Evolutionary conservation across 2,797 vertebrate genomes (phyloP), one percentile per base, ranked within the genome.

Genomic region (Simalia tracyae): DNA sequence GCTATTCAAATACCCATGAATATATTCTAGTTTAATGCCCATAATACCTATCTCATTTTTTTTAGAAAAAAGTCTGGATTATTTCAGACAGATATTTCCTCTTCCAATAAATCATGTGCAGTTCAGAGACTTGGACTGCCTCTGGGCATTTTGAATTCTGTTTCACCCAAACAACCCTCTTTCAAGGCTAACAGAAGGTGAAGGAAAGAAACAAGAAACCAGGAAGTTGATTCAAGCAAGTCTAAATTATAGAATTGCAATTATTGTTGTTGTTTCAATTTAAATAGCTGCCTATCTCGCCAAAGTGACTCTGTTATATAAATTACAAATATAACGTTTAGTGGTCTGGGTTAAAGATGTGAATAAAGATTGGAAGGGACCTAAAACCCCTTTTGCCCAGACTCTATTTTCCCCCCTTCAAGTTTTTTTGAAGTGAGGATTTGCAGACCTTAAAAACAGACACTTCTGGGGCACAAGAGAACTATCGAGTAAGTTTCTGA

Each of bases 1-100:
- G 24, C 63, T 87, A 61, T 81, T 91, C 86, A 91, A 28, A 76
- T 88, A 61, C 76, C 76, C 57, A 91, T 87, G 86, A 81, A 76
- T 87, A 54, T 22, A 31, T 87, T 87, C 36, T 31, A 10, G 28
- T 76, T 91, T 87, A 87, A 87, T 76, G 10, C 2, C 66, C 19
- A 59, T 42, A 57, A 76, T 57, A 22, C 46, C 42, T 60, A 19
- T 91, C 86, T 59, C 56, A 50, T 76, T 91, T 76, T 91, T 60
- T 17, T 76, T 42, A 10, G 4, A 42, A 72, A 46, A 87, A 76
- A 85, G 1, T 7, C 76, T 10, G 11, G 2, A 60, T 72, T 91
- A 14, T 24, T 61, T 91, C 66, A 81, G 36, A 91, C 57, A 87
- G 50, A 87, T 31, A 50, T 87, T 76, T 76, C 72, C 36, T 46